These are phyloP conservation scores for Myripristis murdjan DNA, from an alignment of 2,797 vertebrate species.

Conservation along the genomic window DNA sequence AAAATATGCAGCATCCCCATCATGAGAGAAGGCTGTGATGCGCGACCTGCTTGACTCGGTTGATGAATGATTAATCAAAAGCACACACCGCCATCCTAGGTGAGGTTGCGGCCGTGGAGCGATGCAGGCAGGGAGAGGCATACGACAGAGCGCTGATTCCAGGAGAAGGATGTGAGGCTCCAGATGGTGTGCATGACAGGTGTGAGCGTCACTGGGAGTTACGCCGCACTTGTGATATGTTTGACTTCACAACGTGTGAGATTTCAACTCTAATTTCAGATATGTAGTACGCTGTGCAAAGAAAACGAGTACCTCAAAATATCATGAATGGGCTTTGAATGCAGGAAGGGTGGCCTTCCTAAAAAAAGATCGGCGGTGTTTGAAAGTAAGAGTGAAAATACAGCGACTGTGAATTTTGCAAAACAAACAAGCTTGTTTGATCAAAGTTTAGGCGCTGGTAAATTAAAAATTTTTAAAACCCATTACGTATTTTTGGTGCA, in stretches of 20 bases:
- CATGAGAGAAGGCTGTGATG: slow-evolving; percentile 71
- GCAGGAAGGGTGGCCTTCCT: background rate
- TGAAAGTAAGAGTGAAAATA: background rate
- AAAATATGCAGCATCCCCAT: slow-evolving; percentile 61
- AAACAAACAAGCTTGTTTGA: slow-evolving; percentile 8
- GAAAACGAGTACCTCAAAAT: slow-evolving; percentile 3
- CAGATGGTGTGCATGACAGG: slow-evolving; percentile 74
- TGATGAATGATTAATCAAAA: slow-evolving; percentile 78
- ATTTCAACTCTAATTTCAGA: slow-evolving; percentile 65
- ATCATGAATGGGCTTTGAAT: slow-evolving; percentile 33
- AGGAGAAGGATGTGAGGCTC: slow-evolving; percentile 30
- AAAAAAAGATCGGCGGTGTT: background rate
- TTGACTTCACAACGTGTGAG: slow-evolving; percentile 58
- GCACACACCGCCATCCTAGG: slow-evolving; percentile 52
- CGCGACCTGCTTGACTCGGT: slow-evolving; percentile 66
- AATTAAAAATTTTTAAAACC: background rate
- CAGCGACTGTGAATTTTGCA: background rate
- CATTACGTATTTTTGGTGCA: background rate
- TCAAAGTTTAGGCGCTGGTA: background rate
- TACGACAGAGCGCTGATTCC: slow-evolving; percentile 29
- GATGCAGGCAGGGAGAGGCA: slow-evolving; percentile 27
- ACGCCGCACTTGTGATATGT: slow-evolving; percentile 54
- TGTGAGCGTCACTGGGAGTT: slow-evolving; percentile 68
- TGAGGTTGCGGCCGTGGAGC: slow-evolving; percentile 46
- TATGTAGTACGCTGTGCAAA: slow-evolving; percentile 33